Percentiles rank a stretch among this genome's conserved stretches.
These are phyloP conservation scores for Zaprionus lineosus DNA, from an alignment of 2,888 invertebrate genomes.

Conservation along the genomic window DNA sequence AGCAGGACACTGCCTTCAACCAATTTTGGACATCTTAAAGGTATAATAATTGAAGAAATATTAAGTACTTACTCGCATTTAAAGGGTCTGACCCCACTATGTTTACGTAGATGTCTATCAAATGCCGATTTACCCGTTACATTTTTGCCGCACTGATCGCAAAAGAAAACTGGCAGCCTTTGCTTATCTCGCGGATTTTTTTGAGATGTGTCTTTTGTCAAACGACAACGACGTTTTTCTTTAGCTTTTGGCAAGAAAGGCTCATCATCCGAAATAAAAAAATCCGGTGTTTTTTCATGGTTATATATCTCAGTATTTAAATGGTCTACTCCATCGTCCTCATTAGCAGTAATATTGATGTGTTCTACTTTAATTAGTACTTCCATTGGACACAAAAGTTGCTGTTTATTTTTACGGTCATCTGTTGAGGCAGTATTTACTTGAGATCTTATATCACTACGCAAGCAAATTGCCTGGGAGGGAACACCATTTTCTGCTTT, in stretches of 20 bases:
- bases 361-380: conserved; percentile 53
- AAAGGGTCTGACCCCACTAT: conserved; percentile 75
- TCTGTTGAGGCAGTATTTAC: too few relatives aligned
- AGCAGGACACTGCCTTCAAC: conserved; percentile 68
- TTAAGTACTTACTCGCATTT: conserved; percentile 74
- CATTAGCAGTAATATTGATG: conserved; percentile 13
- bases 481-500: neutral
- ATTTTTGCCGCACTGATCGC: conserved; percentile 78
- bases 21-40: neutral
- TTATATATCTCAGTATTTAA: conserved; percentile 32
- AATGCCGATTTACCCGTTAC: conserved; percentile 75
- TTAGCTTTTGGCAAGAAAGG: neutral
- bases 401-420: too few relatives aligned
- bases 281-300: conserved; percentile 7
- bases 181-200: conserved; percentile 37
- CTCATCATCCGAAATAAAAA: conserved; percentile 3
- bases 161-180: conserved; percentile 63
- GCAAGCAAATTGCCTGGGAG: conserved; percentile 8
- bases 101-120: conserved; percentile 73
- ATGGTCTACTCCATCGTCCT: conserved; percentile 52
- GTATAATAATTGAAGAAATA: neutral
- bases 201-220: conserved; percentile 2
- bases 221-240: conserved; percentile 12
- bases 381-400: conserved; percentile 44
- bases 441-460: too few relatives aligned